Conservation (phyloP, 1,140 invertebrate species). For the Penaeus indicus region DNA sequence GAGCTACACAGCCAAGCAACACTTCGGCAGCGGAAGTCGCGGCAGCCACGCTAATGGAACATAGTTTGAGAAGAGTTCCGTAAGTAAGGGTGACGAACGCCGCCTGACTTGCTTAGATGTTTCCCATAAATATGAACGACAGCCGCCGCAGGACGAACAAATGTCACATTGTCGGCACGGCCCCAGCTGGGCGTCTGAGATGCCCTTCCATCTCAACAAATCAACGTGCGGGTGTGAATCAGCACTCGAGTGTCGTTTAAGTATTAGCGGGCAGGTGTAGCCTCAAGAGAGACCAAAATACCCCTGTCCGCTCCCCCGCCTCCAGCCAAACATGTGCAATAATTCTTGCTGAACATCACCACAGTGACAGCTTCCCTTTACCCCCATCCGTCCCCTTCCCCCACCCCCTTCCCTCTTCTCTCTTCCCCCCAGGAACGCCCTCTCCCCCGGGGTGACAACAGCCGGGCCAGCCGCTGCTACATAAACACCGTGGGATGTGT, state of each 20-base stretch:
- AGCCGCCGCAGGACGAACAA: no score
- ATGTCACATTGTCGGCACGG: no score
- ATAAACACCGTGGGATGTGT: no score
- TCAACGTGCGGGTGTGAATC: background rate
- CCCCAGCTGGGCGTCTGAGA: no score
- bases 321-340: constrained; percentile 61
- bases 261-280: constrained; percentile 39
- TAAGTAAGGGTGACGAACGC: no score
- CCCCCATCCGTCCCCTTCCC: background rate
- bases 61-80: no score
- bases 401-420: background rate
- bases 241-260: constrained; percentile 12
- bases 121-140: no score
- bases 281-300: constrained; percentile 51
- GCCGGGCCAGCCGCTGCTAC: background rate
- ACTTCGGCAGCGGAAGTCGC: no score
- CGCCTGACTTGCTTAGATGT: no score
- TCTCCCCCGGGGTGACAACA: constrained; percentile 23
- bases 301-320: constrained; percentile 53
- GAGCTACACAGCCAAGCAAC: no score
- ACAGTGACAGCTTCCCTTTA: constrained; percentile 45
- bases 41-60: no score
- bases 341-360: constrained; percentile 62
- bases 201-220: no score
- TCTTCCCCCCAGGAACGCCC: background rate